A percentile compares a stretch with the other conserved stretches of the same genome.
Evolutionary conservation across 2,113 vertebrate species (phyloP).

Genomic region (Vidua macroura): DNA sequence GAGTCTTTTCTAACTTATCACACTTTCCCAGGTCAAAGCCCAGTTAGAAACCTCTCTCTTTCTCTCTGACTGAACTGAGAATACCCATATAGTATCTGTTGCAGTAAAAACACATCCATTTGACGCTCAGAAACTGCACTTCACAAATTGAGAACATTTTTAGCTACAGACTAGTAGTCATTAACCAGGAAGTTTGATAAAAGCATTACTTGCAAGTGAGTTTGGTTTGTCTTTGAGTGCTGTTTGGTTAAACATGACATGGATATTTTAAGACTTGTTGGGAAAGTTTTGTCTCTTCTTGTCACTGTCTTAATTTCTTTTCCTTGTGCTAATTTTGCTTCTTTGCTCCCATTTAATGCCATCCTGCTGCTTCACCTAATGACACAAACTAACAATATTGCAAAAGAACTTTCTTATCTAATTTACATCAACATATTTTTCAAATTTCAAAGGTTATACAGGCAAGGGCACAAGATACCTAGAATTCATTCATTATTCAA

Average conservation of each 20-base stretch:
- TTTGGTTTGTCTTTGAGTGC: not conserved
- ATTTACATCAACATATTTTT: not conserved
- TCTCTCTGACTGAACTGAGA: too few species aligned
- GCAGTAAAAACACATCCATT: not conserved
- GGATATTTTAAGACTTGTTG: not conserved
- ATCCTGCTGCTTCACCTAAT: not conserved
- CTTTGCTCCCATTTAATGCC: not conserved
- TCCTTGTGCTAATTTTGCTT: constrained; percentile 6
- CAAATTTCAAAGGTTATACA: not conserved
- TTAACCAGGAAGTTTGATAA: not conserved
- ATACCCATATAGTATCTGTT: not conserved
- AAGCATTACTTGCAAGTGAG: not conserved
- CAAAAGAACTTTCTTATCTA: not conserved
- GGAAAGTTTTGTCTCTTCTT: not conserved
- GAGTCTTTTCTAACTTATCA: too few species aligned
- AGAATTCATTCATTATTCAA: not conserved
- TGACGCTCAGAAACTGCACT: not conserved
- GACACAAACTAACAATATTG: not conserved
- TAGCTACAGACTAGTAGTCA: not conserved
- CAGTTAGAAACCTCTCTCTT: too few species aligned
- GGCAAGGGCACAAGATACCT: not conserved
- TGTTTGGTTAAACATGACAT: not conserved
- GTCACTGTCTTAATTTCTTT: not conserved
- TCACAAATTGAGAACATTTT: not conserved
- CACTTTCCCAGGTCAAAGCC: too few species aligned